These are phyloP conservation scores for Anastatus disparis DNA, from an alignment of 1,140 invertebrate species.

Conservation along the genomic window DNA sequence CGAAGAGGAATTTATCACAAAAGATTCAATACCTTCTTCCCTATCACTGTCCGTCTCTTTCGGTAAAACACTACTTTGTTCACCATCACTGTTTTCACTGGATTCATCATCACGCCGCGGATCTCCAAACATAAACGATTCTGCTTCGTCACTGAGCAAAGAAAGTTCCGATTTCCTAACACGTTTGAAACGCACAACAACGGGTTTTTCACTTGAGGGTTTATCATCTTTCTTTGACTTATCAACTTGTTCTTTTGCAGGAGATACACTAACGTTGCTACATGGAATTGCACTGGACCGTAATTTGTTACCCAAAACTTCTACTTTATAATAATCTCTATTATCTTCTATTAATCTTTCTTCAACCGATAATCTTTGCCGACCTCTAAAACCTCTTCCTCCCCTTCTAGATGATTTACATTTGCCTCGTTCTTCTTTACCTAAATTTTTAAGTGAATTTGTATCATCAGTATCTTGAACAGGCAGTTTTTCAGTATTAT, in stretches of 20 bases:
- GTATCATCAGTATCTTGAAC: slow-evolving; percentile 19
- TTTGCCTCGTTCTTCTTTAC: slow-evolving; percentile 40
- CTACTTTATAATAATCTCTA: slow-evolving; percentile 78
- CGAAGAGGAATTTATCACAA: slow-evolving; percentile 48
- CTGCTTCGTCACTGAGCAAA: slow-evolving; percentile 81
- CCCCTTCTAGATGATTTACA: slow-evolving; percentile 48
- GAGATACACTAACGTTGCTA: slow-evolving; percentile 42
- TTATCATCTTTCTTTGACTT: slow-evolving; percentile 56
- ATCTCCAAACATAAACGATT: slow-evolving; percentile 82
- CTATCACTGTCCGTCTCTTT: slow-evolving; percentile 64
- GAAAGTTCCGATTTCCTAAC: slow-evolving; percentile 78
- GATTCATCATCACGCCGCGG: slow-evolving; percentile 73
- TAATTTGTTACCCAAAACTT: slow-evolving; percentile 76
- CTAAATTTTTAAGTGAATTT: slow-evolving; percentile 25
- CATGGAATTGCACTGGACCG: slow-evolving; percentile 68
- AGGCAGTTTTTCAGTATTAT: slow-evolving; percentile 35
- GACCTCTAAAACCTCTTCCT: slow-evolving; percentile 52
- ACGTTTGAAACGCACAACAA: slow-evolving; percentile 79
- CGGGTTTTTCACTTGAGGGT: slow-evolving; percentile 68
- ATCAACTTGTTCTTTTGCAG: slow-evolving; percentile 42
- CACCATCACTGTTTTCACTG: slow-evolving; percentile 63
- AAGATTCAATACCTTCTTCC: slow-evolving; percentile 40
- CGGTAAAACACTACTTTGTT: slow-evolving; percentile 60
- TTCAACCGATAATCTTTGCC: slow-evolving; percentile 69
- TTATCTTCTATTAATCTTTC: slow-evolving; percentile 71